These are phyloP conservation scores for Drosophila paranaensis DNA, from an alignment of 2,888 invertebrate species.

Conservation along the genomic window DNA sequence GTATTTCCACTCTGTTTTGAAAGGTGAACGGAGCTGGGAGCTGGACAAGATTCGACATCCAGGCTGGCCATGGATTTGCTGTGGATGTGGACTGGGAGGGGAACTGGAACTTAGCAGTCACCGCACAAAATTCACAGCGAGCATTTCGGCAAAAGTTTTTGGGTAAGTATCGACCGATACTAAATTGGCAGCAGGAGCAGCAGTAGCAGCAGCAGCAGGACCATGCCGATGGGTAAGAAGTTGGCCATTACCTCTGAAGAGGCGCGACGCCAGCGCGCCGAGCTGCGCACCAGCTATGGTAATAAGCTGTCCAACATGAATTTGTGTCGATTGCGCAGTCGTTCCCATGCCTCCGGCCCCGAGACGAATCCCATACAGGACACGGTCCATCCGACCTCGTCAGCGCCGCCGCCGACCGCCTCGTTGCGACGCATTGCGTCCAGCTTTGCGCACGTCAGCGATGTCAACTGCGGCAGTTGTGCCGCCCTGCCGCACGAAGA, in stretches of 20 bases:
- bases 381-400: not conserved
- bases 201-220: slow-evolving; percentile 1
- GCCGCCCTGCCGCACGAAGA: slow-evolving; percentile 58
- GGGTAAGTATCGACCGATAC: slow-evolving; percentile 4
- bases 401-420: not conserved
- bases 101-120: not conserved
- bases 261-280: slow-evolving; percentile 58
- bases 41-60: not conserved
- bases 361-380: not conserved
- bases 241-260: slow-evolving; percentile 29
- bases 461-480: slow-evolving; percentile 40
- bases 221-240: slow-evolving; percentile 38
- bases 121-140: slow-evolving; percentile 39
- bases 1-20: not conserved
- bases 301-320: slow-evolving; percentile 58
- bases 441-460: slow-evolving; percentile 59
- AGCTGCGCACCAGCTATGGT: slow-evolving; percentile 60
- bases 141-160: slow-evolving; percentile 32
- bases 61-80: slow-evolving; percentile 31
- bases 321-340: slow-evolving; percentile 37
- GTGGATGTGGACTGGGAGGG: not conserved
- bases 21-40: not conserved
- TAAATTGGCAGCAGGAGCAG: not conserved
- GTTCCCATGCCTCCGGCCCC: not conserved
- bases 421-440: slow-evolving; percentile 64